Base-by-base conservation (phyloP, 1,140 invertebrate species). In the Trichogramma pretiosum region DNA sequence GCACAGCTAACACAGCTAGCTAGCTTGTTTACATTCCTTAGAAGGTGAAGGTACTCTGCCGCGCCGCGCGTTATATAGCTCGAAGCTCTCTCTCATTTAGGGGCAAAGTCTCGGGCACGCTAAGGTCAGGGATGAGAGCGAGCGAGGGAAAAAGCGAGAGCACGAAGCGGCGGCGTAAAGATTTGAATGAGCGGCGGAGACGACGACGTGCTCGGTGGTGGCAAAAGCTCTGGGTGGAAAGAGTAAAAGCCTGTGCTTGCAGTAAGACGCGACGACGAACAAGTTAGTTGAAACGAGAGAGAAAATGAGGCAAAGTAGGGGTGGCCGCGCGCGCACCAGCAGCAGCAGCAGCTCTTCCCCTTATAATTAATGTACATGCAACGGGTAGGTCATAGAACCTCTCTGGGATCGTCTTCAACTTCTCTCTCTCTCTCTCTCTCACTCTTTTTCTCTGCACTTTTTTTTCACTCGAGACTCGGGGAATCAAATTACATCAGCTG, bases 331-430 rank as follows among this genome's bases (percentile, higher is more conserved):
- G 40, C 23, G 24, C 11, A 11, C 24, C 24, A 22, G 21, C 52
- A 56, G 56, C 52, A n/a, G n/a, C n/a, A n/a, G n/a, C n/a, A n/a
- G n/a, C n/a, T n/a, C 58, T 63, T 61, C 63, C 63, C 64, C 62
- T 68, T 69, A 69, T 69, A 69, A 69, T 69, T 69, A 69, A 69
- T 69, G 65, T 66, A 63, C 66, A 63, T n/a, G n/a, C n/a, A n/a
- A n/a, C 65, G 64, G 67, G 67, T 68, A 69, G 67, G 67, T 69
- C 67, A 63, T 59, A 63, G 63, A 52, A 26, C 37, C 30, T 19
- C 24, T 13, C 19, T 21, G 37, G 23, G 34, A 46, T 26, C 36
- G 39, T 50, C 42, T 16, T 34, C n/a, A 14, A n/a, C n/a, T n/a
- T n/a, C n/a, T n/a, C n/a, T n/a, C n/a, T n/a, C n/a, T 43, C 18